Evolutionary conservation across 2,113 vertebrate species (phyloP), one percentile per base, ranked within the genome.

Genomic region (Orthochromis malagaraziensis): DNA sequence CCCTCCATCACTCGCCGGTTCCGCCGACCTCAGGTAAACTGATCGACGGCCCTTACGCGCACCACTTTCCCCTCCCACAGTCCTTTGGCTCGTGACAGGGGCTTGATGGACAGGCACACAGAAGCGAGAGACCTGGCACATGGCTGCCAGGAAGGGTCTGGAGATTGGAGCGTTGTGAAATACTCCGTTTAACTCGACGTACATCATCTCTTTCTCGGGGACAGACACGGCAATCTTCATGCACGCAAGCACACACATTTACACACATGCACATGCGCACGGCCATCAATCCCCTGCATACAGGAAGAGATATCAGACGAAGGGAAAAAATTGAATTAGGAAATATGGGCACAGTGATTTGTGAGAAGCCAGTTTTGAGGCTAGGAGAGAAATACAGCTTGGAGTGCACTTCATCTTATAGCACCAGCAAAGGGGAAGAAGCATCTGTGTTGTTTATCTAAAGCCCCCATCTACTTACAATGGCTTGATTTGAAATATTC

Each of bases 401-500:
- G 42, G 84, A 93, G 91, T 63, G 4, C 91, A 91, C 89, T 95
- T 93, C 88, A 91, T 95, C 91, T 94, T 90, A 75, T 11, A 45
- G 84, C 40, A 38, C 19, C 82, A 89, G 90, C 89, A 70, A 91
- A 93, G 82, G 92, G 84, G 81, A 91, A 94, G 94, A 95, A 92
- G 91, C 94, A 90, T 94, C 91, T 88, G 87, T 87, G 89, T 93
- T 94, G 94, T 96, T 93, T 95, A 93, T 95, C 88, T 91, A 94
- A 93, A 88, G 85, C 88, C 89, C 91, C 90, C 91, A 84, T 94
- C 92, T 83, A 89, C 91, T 89, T 90, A 92, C 94, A 94, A 91
- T 93, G 91, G 83, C 92, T 91, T 93, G 90, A 92, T 94, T 91
- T 94, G 94, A 95, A 96, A 95, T 95, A 95, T 96, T 94, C 95